A percentile compares a stretch with the other conserved stretches of the same genome.
phyloP scores from a whole-genome alignment of 1,140 invertebrate species.

The Tribolium madens region DNA sequence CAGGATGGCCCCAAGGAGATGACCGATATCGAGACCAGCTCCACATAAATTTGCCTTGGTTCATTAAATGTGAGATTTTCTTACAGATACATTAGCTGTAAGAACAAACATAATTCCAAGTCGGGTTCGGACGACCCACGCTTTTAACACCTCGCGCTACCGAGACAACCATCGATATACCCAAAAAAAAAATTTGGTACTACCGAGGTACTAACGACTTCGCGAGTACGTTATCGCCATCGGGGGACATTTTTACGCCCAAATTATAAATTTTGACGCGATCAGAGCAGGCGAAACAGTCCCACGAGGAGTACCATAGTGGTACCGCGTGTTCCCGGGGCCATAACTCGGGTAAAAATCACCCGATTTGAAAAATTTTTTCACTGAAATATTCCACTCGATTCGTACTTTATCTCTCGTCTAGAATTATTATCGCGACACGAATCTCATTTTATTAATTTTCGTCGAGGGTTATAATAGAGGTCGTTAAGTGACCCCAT shows the following conservation, averaged over 20 bases:
- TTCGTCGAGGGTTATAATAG: background rate
- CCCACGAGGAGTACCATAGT: no score
- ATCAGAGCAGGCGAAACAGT: no score
- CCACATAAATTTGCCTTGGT: constrained; percentile 49
- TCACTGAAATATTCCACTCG: no score
- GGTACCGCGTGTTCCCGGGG: no score
- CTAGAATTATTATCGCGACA: background rate
- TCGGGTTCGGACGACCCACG: constrained; percentile 54
- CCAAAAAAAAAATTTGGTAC: background rate
- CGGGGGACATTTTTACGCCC: no score
- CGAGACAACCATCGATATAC: constrained; percentile 42
- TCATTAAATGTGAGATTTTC: constrained; percentile 59
- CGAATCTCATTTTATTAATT: constrained; percentile 15
- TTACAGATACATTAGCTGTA: constrained; percentile 60
- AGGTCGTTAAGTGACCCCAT: constrained; percentile 50
- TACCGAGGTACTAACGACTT: background rate
- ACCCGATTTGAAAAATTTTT: no score
- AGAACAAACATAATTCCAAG: constrained; percentile 60
- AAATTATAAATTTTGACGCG: no score
- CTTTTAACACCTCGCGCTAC: constrained; percentile 59
- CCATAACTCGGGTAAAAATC: no score
- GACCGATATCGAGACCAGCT: constrained; percentile 27
- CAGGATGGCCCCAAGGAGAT: constrained; percentile 9
- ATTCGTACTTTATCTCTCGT: background rate
- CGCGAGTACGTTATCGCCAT: background rate